Conservation (phyloP, 2,113 vertebrate genomes). For the Microcebus ravelobensis region DNA sequence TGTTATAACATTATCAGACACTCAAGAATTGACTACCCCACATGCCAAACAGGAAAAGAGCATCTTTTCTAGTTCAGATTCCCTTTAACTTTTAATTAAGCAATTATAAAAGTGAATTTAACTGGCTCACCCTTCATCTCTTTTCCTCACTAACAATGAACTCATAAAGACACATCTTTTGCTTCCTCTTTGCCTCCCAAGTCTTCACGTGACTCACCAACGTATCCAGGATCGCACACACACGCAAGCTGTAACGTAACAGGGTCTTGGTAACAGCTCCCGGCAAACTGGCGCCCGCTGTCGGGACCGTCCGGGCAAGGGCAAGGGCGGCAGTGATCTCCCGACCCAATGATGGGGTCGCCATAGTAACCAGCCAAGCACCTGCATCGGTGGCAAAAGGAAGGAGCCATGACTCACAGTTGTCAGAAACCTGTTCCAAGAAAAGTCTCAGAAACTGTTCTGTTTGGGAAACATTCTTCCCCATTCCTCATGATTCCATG, state of each 20-base stretch:
- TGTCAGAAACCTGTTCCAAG: not conserved
- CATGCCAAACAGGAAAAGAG: not conserved
- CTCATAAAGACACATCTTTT: not conserved
- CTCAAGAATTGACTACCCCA: not conserved
- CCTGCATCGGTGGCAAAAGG: slow-evolving; percentile 77
- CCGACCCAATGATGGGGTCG: slow-evolving; percentile 93
- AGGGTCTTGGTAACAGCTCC: slow-evolving; percentile 90
- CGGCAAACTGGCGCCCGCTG: slow-evolving; percentile 93
- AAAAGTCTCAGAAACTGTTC: not conserved
- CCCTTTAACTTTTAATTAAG: slow-evolving; percentile 15
- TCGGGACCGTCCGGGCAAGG: slow-evolving; percentile 94
- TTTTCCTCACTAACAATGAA: not conserved
- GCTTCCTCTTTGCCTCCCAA: not conserved
- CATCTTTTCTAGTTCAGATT: not conserved
- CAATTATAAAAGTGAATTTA: not conserved
- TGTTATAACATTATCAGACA: not conserved
- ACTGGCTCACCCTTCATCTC: not conserved
- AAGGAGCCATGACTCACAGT: not conserved
- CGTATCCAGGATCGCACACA: slow-evolving; percentile 91
- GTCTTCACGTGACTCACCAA: slow-evolving; percentile 86
- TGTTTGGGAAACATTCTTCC: not conserved
- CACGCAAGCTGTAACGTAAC: slow-evolving; percentile 90
- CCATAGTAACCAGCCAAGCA: slow-evolving; percentile 95
- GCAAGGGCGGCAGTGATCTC: slow-evolving; percentile 96
- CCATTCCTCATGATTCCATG: not conserved